Evolutionary conservation across 2,113 vertebrate genomes (phyloP).

Genomic region (Callocephalon fimbriatum): DNA sequence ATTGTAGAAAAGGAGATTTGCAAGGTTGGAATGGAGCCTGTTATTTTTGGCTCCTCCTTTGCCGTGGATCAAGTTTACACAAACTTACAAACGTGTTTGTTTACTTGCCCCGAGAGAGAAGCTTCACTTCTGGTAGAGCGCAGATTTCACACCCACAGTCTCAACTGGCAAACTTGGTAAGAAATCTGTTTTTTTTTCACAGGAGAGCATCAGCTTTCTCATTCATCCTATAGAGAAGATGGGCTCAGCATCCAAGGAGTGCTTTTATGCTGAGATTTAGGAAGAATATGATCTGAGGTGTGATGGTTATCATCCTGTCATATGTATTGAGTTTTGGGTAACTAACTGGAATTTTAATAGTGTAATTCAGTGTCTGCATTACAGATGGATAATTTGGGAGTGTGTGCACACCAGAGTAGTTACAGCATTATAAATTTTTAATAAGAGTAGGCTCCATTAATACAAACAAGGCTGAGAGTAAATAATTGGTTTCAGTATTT

Average conservation of each 20-base stretch:
- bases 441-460: not conserved
- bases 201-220: not conserved
- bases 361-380: not conserved
- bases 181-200: not conserved
- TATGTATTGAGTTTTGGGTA: not conserved
- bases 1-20: not conserved
- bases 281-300: not conserved
- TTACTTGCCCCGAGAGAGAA: not conserved
- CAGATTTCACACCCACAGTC: rapidly evolving
- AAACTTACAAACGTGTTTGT: not conserved
- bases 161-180: not conserved
- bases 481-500: not conserved
- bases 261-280: not conserved
- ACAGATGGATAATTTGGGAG: not conserved
- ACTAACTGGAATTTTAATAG: not conserved
- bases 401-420: not conserved
- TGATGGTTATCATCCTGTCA: not conserved
- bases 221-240: not conserved
- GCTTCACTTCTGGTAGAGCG: not conserved
- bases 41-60: constrained; percentile 1
- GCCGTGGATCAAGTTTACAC: not conserved
- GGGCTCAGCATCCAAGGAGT: not conserved
- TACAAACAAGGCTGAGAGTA: not conserved
- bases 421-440: not conserved
- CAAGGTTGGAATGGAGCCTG: not conserved